Evolutionary conservation across 2,888 invertebrate species (phyloP).

Genomic region (Mimachlamys varia): DNA sequence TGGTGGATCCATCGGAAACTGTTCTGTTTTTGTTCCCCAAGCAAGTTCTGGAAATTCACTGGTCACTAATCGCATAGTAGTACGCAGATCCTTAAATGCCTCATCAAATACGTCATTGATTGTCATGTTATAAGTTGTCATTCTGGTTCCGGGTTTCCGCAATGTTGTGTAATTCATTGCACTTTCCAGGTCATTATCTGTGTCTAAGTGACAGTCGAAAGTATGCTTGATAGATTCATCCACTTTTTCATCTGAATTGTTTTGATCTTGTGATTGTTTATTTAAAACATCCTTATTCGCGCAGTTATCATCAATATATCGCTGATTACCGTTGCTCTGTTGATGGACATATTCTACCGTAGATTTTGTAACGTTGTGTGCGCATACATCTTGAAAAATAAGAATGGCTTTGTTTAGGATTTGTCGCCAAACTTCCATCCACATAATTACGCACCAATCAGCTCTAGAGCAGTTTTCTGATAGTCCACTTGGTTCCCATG

Average conservation of each 20-base stretch:
- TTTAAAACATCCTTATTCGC: not conserved
- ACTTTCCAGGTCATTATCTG: not conserved
- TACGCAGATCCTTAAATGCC: not conserved
- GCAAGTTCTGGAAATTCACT: not conserved
- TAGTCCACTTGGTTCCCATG: not conserved
- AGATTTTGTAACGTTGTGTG: not conserved
- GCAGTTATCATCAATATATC: not conserved
- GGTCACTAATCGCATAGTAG: not conserved
- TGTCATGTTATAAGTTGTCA: not conserved
- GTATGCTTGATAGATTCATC: no score
- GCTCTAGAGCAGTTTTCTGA: not conserved
- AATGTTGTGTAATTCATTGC: not conserved
- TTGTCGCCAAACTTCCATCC: constrained; percentile 29
- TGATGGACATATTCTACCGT: not conserved
- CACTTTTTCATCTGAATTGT: not conserved
- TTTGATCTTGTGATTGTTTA: no score
- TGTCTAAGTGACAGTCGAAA: not conserved
- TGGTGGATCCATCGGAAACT: no score
- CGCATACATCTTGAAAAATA: not conserved
- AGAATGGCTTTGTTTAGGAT: not conserved
- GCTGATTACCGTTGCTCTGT: not conserved
- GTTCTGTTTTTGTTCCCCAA: not conserved
- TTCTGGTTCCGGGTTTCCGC: not conserved
- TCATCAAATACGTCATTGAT: not conserved
- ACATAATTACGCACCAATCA: not conserved